phyloP scores from a whole-genome alignment of 2,888 invertebrate species.

The Syrphus vitripennis region DNA sequence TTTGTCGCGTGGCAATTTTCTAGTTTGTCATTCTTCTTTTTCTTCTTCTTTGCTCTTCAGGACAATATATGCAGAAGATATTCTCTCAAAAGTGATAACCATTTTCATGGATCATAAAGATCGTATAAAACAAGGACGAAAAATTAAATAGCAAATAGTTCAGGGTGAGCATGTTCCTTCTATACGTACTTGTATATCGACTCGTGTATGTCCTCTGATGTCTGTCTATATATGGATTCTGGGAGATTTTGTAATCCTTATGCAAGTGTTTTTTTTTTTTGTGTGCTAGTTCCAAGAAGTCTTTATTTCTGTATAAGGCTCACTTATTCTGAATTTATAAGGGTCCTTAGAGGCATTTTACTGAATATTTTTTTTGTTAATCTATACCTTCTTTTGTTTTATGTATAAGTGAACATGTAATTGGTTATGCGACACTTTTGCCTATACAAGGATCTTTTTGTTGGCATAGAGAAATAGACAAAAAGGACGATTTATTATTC shows the following conservation, averaged over 20 bases:
- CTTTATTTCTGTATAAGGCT: background rate
- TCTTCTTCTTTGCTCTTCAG: background rate
- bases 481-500: slow-evolving; percentile 48
- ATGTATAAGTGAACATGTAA: slow-evolving; percentile 61
- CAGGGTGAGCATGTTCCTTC: slow-evolving; percentile 6
- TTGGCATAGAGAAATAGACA: background rate
- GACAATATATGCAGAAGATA: background rate
- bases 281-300: slow-evolving; percentile 25
- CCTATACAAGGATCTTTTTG: background rate
- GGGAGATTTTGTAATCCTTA: background rate
- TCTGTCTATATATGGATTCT: background rate
- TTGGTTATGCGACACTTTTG: slow-evolving; percentile 56
- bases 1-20: slow-evolving; percentile 70
- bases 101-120: slow-evolving; percentile 71
- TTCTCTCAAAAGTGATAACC: slow-evolving; percentile 56
- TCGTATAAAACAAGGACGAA: slow-evolving; percentile 65
- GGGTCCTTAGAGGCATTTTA: slow-evolving; percentile 28
- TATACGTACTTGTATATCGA: background rate
- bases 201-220: background rate
- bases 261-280: slow-evolving; percentile 28
- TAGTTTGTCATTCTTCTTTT: slow-evolving; percentile 32
- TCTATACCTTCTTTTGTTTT: slow-evolving; percentile 41
- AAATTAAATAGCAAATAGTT: slow-evolving; percentile 53
- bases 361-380: slow-evolving; percentile 5
- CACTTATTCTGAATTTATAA: slow-evolving; percentile 31